Evolutionary conservation across 2,888 invertebrate genomes (phyloP), one percentile per base, ranked within the genome.

Genomic region (Spilosoma lubricipeda): DNA sequence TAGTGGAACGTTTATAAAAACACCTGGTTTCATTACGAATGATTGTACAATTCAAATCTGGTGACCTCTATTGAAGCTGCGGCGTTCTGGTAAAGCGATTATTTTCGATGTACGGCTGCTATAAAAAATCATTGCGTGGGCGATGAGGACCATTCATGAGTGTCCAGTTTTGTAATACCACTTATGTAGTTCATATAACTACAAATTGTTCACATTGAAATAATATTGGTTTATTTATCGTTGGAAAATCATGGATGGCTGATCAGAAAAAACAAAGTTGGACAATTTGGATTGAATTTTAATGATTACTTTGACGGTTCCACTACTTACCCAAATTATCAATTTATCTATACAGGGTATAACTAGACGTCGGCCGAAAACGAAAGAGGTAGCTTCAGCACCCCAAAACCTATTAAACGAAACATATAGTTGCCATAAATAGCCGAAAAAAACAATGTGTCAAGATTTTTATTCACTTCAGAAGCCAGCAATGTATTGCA

Each of bases 1-100:
- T 5, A 63, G 4, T 63, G 15, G 59, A 27, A n/a, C 30, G 59
- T 27, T 63, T 63, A 5, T 15, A 30, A 63, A 30, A 63, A 63
- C 59, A 63, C 59, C 59, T 63, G 36, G 33, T 65, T 68, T 70
- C 42, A 70, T 74, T 45, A 70, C 11, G 56, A 67, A 59, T 45
- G n/a, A 76, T 64, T 73, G 72, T 59, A 75, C 74, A 77, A 75
- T 77, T 67, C 56, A 77, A 83, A 86, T 75, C 74, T 72, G 70
- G 77, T 87, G 90, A 91, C 91, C 92, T 91, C 88, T 89, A 90
- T 89, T 84, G 77, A 81, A 86, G 87, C 85, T 86, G 87, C 88
- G 89, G 87, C 90, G 84, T 87, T 89, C 88, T 93, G 94, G 86
- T 93, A 92, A 91, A 94, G 90, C 91, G 91, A 94, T 95, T 94